Evolutionary conservation across 2,113 vertebrate species (phyloP).

Genomic region (Apodemus sylvaticus): DNA sequence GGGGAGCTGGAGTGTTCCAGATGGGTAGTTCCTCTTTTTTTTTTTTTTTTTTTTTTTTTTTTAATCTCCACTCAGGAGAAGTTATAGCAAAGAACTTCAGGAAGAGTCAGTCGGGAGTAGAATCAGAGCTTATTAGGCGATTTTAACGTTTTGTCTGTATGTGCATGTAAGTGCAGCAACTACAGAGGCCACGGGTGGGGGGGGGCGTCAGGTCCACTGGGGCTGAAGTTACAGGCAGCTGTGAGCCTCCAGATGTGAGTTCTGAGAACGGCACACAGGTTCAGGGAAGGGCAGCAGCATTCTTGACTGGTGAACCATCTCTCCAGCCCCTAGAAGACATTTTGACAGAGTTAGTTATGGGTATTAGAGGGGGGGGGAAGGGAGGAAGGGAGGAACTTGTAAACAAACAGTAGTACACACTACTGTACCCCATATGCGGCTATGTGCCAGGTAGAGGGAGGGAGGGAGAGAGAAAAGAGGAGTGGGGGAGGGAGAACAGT

Average conservation of each 20-base stretch:
- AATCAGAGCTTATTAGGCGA: background rate
- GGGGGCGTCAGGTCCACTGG: background rate
- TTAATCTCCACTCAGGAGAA: background rate
- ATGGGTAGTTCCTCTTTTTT: accelerated
- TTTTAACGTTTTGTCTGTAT: background rate
- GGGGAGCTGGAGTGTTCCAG: accelerated
- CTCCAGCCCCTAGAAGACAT: background rate
- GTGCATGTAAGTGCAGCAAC: background rate
- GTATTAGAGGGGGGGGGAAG: background rate
- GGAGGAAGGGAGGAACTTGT: background rate
- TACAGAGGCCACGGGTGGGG: background rate
- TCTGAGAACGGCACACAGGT: background rate
- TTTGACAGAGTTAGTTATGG: background rate
- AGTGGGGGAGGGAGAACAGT: background rate
- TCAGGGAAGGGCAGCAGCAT: background rate
- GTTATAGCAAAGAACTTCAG: background rate
- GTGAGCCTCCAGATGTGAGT: background rate
- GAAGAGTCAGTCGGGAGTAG: no score
- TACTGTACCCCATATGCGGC: background rate
- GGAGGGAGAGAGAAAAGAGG: background rate
- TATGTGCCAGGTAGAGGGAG: no score
- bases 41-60: no score
- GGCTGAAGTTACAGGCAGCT: background rate
- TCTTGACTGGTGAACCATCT: background rate
- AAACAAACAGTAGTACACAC: no score